Evolutionary conservation across 2,888 invertebrate genomes (phyloP).

Genomic region (Spilarctia lutea): DNA sequence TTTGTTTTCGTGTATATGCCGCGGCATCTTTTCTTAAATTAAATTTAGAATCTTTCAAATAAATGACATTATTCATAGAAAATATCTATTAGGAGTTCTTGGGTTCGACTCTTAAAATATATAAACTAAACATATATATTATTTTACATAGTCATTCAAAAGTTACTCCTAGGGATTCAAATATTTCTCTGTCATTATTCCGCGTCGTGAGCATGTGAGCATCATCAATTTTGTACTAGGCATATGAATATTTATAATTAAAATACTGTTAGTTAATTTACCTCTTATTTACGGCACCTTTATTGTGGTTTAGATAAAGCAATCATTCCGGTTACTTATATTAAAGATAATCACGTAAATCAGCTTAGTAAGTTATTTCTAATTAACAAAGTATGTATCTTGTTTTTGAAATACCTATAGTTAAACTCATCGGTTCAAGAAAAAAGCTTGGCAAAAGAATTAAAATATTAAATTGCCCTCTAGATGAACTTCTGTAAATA

Average conservation of each 20-base stretch:
- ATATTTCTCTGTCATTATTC: background rate
- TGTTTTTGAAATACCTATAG: background rate
- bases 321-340: background rate
- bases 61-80: background rate
- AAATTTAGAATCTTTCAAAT: background rate
- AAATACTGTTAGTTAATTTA: background rate
- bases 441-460: background rate
- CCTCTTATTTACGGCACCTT: background rate
- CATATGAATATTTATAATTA: background rate
- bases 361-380: background rate
- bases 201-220: background rate
- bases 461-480: background rate
- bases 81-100: background rate
- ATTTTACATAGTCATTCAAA: background rate
- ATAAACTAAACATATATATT: background rate
- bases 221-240: background rate
- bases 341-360: background rate
- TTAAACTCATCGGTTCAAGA: background rate
- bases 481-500: background rate
- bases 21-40: background rate
- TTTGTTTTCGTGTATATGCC: slow-evolving; percentile 23
- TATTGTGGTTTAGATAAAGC: background rate
- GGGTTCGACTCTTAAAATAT: background rate
- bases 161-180: background rate
- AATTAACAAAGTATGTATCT: background rate